These are phyloP conservation scores for Meloidogyne floridensis DNA, from an alignment of 1,140 invertebrate genomes.

Conservation along the genomic window DNA sequence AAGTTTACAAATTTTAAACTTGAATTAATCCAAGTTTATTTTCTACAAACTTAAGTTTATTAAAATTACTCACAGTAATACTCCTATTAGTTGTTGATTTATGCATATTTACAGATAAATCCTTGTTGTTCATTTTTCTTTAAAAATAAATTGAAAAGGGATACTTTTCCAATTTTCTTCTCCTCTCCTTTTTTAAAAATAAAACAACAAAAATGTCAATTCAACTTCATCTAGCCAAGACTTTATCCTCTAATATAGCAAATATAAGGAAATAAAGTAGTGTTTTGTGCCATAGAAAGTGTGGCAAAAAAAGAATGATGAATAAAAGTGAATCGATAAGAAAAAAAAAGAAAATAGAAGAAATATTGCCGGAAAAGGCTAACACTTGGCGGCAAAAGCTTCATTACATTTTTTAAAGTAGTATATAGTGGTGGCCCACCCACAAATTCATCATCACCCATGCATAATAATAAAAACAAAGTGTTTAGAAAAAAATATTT, in stretches of 20 bases:
- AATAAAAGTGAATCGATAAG: not conserved
- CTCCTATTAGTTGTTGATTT: conserved; percentile 27
- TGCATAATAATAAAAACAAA: not conserved
- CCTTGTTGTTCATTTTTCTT: not conserved
- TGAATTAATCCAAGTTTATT: not conserved
- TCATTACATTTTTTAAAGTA: not conserved
- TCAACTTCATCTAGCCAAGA: not conserved
- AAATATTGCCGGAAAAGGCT: conserved; percentile 6
- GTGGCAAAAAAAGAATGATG: conserved; percentile 6
- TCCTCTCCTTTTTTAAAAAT: not conserved
- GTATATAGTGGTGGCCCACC: not conserved
- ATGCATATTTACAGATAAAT: conserved; percentile 14
- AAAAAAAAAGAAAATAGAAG: not conserved
- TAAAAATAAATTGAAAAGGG: too few species aligned
- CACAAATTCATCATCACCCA: not conserved
- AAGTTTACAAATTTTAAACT: not conserved
- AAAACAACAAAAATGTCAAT: not conserved
- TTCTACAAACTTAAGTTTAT: too few species aligned
- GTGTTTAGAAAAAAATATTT: not conserved
- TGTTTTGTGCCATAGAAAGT: conserved; percentile 6
- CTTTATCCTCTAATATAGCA: not conserved
- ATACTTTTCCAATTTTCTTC: not conserved
- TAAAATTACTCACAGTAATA: not conserved
- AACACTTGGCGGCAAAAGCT: conserved; percentile 5
- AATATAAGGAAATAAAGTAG: conserved; percentile 3